Conservation (phyloP, 2,113 vertebrate species). For the Eclectus roratus region DNA sequence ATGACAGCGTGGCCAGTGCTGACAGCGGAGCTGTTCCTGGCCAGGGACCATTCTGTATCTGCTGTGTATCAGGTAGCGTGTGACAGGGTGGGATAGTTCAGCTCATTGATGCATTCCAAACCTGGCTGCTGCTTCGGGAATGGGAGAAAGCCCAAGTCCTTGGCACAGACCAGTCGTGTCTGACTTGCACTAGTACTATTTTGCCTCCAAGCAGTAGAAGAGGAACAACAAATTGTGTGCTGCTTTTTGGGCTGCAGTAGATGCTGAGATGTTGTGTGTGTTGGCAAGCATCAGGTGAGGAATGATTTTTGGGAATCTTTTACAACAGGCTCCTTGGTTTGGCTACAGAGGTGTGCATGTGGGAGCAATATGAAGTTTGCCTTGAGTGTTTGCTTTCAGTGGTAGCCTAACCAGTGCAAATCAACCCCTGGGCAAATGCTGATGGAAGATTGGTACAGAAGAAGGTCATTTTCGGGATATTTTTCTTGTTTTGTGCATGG, state of each 20-base stretch:
- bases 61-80: background rate
- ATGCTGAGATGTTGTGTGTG: background rate
- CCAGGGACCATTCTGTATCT: background rate
- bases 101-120: background rate
- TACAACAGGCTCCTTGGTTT: fast-evolving
- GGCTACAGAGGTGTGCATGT: fast-evolving
- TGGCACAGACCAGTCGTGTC: fast-evolving
- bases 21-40: background rate
- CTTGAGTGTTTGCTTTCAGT: background rate
- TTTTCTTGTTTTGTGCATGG: background rate
- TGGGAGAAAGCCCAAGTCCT: background rate
- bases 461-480: background rate
- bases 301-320: background rate
- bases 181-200: background rate
- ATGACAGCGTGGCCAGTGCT: fast-evolving
- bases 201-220: background rate
- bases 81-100: fast-evolving
- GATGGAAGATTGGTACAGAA: background rate
- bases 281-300: background rate
- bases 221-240: fast-evolving
- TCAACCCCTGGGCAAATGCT: background rate
- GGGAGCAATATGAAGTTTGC: background rate
- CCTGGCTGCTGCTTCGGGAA: background rate
- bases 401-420: background rate
- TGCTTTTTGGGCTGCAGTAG: background rate